phyloP scores from a whole-genome alignment of 2,888 invertebrate genomes.

The Hermaeophaga mercurialis region DNA sequence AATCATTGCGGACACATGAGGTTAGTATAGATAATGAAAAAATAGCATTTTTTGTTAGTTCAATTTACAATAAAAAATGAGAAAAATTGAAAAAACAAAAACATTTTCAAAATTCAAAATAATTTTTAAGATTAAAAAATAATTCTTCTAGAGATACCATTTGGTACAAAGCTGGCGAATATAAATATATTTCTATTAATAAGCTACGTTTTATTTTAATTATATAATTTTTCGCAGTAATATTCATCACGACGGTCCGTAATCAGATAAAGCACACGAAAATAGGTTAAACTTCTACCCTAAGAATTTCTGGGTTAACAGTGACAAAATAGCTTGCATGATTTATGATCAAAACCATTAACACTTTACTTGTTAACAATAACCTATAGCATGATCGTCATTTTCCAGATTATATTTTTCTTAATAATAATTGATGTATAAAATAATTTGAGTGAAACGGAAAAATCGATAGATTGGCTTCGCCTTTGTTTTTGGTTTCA shows the following conservation, averaged over 20 bases:
- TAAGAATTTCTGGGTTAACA: constrained; percentile 20
- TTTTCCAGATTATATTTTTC: no score
- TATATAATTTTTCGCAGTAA: background rate
- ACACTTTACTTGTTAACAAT: constrained; percentile 4
- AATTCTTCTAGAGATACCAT: background rate
- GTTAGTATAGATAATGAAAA: no score
- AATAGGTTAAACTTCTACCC: constrained; percentile 17
- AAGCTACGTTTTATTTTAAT: background rate
- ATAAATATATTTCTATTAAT: background rate
- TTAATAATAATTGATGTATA: no score
- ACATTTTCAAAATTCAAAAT: no score
- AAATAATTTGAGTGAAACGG: no score
- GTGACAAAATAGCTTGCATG: constrained; percentile 15
- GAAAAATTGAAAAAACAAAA: no score
- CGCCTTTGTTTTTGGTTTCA: no score
- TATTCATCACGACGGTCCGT: background rate
- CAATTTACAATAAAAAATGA: no score
- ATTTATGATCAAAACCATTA: constrained; percentile 15
- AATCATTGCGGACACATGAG: no score
- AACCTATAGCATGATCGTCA: background rate
- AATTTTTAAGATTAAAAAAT: no score
- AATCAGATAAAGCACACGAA: constrained; percentile 15
- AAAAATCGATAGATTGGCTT: no score
- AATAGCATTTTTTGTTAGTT: no score
- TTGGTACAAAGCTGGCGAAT: background rate